Evolutionary conservation across 2,888 invertebrate genomes (phyloP), one percentile per base, ranked within the genome.

Genomic region (Embidobia sp.): DNA sequence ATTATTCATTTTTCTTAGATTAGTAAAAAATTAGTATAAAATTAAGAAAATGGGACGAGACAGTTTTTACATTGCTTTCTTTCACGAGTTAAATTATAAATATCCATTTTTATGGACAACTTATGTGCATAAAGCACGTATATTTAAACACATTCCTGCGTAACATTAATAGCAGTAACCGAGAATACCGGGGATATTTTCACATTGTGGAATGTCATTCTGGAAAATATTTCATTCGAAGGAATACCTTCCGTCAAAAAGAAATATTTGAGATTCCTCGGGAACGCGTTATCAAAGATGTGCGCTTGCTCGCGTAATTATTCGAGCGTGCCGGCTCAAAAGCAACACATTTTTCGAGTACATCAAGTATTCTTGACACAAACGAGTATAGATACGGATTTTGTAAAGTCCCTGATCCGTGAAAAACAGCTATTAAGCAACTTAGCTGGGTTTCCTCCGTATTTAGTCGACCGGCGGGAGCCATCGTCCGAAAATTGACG

Each of bases 351-450:
- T 79, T 83, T 80, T 79, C 79, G 74, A 80, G 78, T 63, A 80
- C 81, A 82, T 84, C 79, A 80, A 83, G 82, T 79, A 82, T 83
- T 81, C 83, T 85, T 79, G 63, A 79, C 72, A 74, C 64, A 77
- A 77, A 78, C 70, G 53, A 44, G 40, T 48, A 70, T 55, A 31
- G 51, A 48, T 75, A 64, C 81, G 82, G 78, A 81, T 85, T 85
- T 84, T 75, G 80, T 78, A 80, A 83, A 83, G 74, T 86, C 80
- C 64, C 77, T 81, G 86, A 87, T 84, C 85, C 87, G 83, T 84
- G 72, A 86, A 87, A 83, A 83, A 79, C 84, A 80, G 82, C 84
- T 87, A 86, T 87, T 87, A 86, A 83, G 51, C 67, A 78, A 64
- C 80, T 59, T 61, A 59, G 37, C 51, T 27, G 29, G 37, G 40